phyloP scores from a whole-genome alignment of 2,113 vertebrate species.

The Corydoras maculifer region DNA sequence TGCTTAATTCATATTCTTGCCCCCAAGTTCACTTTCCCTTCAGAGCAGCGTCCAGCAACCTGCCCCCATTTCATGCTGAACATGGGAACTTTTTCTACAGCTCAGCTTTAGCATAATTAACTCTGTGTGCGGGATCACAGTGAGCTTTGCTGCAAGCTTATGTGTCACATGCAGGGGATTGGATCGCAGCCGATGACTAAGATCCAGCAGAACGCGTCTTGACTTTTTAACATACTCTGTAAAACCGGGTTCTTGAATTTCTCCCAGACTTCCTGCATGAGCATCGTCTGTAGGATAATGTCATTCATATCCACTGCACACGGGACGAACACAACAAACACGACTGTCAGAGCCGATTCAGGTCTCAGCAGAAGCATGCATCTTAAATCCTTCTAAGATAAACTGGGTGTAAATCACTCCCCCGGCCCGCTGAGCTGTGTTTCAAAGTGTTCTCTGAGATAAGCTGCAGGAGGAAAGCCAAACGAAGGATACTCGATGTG shows the following conservation, averaged over 20 bases:
- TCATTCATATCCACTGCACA: too few relatives aligned
- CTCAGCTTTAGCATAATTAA: constrained; percentile 28
- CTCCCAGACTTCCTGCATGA: too few relatives aligned
- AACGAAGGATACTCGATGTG: not conserved
- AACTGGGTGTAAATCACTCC: not conserved
- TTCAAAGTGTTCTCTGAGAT: constrained; percentile 1
- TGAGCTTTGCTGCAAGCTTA: constrained; percentile 38
- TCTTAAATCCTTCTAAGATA: not conserved
- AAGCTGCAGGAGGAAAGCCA: not conserved
- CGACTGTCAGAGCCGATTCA: not conserved
- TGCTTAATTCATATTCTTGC: too few relatives aligned
- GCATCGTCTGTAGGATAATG: too few relatives aligned
- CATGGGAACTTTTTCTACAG: constrained; percentile 19
- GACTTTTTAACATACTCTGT: not conserved
- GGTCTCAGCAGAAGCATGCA: not conserved
- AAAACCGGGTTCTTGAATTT: too few relatives aligned
- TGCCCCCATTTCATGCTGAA: constrained; percentile 28
- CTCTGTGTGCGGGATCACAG: constrained; percentile 38
- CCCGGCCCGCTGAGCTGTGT: not conserved
- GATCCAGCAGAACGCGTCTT: constrained; percentile 3
- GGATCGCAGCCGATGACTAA: constrained; percentile 11
- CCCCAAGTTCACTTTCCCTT: too few relatives aligned
- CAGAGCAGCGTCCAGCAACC: not conserved
- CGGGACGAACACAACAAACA: too few relatives aligned
- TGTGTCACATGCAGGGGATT: constrained; percentile 45